Base-by-base conservation (phyloP, 2,888 invertebrate genomes). In the Capitulum mitella region DNA sequence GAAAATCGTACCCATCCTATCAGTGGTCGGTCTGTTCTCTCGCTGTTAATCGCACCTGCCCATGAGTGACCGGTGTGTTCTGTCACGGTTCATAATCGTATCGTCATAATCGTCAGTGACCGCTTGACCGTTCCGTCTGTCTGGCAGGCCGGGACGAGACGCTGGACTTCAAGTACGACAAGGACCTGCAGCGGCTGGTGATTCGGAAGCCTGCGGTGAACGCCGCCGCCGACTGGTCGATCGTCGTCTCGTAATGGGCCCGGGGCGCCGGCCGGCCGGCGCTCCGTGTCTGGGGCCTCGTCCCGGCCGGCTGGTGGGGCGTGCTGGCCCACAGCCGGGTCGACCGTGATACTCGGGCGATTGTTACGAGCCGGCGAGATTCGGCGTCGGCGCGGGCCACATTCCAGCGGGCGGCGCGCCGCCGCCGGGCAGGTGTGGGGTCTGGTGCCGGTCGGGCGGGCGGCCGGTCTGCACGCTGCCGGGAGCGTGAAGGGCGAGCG, bases 151-250 rank as follows among this genome's bases (percentile, higher is more conserved):
- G 81, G 91, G 92, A 84, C 90, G 91, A 70, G 70, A 37, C 5
- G 6, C 70, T 70, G 19, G 70, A 70, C 70, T 83, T 89, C 89
- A 3, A 89, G 91, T 82, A 91, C 90, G 85, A 88, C 40, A 90
- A 91, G 29, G 89, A 90, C 80, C 89, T 90, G 78, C 83, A 85
- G 80, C 90, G 91, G 0, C 86, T 96, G 26, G 91, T 91, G 0
- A 89, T 98, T 29, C 89, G 97, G 82, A 97, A 96, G 83, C 97
- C 97, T 0, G 92, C 89, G 43, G 91, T 95, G 78, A 92, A 90
- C 84, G 91, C 97, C 88, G 90, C 90, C 46, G 89, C 91, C 81
- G 90, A 92, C 82, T 97, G 93, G 91, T 89, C 88, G 79, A 91
- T 95, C 81, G 83, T 78, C n/a, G 43, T 82, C 12, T 48, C 34